These are phyloP conservation scores for Cinclus cinclus DNA, from an alignment of 2,113 vertebrate species.

Conservation along the genomic window DNA sequence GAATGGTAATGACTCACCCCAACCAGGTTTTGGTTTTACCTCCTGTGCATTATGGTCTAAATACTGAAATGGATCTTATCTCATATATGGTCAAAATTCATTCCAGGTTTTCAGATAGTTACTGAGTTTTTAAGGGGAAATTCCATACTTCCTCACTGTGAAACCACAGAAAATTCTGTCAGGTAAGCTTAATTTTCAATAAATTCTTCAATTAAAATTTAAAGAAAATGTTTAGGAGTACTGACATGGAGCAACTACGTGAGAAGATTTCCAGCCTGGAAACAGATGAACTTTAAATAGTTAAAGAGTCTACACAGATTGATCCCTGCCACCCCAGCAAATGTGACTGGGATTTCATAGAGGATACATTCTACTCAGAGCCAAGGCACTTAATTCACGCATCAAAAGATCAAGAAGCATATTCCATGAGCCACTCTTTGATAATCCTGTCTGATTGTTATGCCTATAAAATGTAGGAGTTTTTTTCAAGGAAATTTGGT, in stretches of 20 bases:
- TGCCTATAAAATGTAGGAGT: background rate
- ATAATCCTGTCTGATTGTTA: background rate
- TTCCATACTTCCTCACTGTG: background rate
- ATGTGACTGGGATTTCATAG: background rate
- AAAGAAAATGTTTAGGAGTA: background rate
- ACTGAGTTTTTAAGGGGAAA: background rate
- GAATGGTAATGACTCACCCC: background rate
- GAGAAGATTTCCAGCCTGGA: background rate
- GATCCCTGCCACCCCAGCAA: background rate
- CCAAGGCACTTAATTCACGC: background rate
- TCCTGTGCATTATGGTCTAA: background rate
- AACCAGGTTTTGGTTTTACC: background rate
- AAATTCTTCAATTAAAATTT: background rate
- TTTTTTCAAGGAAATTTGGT: background rate
- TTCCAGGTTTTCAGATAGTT: background rate
- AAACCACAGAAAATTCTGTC: background rate
- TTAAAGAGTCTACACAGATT: background rate
- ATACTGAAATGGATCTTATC: background rate
- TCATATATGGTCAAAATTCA: background rate
- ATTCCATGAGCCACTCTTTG: background rate
- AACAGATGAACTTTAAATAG: background rate
- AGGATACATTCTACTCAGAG: background rate
- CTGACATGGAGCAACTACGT: background rate
- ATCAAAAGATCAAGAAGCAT: background rate
- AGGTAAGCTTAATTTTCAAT: background rate